phyloP scores from a whole-genome alignment of 2,797 vertebrate genomes.

The Anabas testudineus region DNA sequence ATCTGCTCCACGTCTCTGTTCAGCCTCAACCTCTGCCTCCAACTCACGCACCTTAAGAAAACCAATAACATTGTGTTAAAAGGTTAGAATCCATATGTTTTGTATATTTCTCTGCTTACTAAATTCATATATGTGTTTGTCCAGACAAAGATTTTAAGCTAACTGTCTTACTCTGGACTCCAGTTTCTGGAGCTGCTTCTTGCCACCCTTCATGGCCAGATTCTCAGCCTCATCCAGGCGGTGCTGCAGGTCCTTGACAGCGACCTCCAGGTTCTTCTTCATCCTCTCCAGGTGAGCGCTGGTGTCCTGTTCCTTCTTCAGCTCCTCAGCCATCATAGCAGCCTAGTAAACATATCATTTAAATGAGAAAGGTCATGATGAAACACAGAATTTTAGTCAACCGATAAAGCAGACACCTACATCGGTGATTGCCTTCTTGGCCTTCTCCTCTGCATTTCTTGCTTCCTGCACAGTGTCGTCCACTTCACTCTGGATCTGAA shows the following conservation, averaged over 20 bases:
- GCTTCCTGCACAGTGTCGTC: slow-evolving; percentile 90
- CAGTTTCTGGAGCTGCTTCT: slow-evolving; percentile 93
- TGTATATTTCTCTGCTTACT: too few species aligned
- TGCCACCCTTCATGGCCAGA: slow-evolving; percentile 92
- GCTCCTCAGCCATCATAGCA: slow-evolving; percentile 92
- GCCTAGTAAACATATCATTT: slow-evolving; percentile 75
- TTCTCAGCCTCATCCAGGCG: slow-evolving; percentile 93
- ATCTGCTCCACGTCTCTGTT: slow-evolving; percentile 85
- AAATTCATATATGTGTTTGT: too few species aligned
- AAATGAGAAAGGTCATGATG: neutral
- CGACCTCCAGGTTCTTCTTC: slow-evolving; percentile 91
- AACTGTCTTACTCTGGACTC: slow-evolving; percentile 83
- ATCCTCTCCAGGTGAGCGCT: slow-evolving; percentile 92
- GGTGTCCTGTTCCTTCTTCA: slow-evolving; percentile 94
- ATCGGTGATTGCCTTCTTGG: slow-evolving; percentile 93
- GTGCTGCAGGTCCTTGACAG: slow-evolving; percentile 90
- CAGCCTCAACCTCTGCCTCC: slow-evolving; percentile 85
- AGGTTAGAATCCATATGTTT: too few species aligned
- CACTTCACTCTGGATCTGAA: slow-evolving; percentile 88
- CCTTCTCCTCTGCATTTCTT: slow-evolving; percentile 92
- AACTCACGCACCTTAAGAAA: slow-evolving; percentile 84
- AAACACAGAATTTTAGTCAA: rapidly evolving
- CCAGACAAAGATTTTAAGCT: rapidly evolving
- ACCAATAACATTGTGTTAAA: too few species aligned
- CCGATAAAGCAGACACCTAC: slow-evolving; percentile 66